Evolutionary conservation across 2,113 vertebrate species (phyloP), one percentile per base, ranked within the genome.

Genomic region (Taurulus bubalis): DNA sequence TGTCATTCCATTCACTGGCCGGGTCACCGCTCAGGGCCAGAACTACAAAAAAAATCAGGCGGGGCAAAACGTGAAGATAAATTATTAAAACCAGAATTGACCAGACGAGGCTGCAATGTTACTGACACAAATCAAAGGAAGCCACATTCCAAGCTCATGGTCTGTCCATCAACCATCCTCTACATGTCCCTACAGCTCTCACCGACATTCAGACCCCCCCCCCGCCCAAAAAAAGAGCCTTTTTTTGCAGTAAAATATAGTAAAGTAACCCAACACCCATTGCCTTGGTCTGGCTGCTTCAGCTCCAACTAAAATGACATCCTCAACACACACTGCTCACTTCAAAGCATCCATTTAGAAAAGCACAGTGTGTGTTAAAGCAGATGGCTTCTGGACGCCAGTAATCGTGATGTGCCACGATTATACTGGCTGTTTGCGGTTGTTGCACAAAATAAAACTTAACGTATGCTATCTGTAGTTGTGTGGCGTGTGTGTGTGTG

Each of bases 51-150:
- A 32, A 32, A 32, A 49, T 8, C 8, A 32, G 16, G 53, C 34
- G 47, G 38, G 15, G 42, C 10, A 3, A 56, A 70, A 78, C 56
- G 11, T 70, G 73, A 73, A 63, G 40, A 65, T 26, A 10, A 58
- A 32, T 60, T 42, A 67, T 63, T 75, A 59, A 68, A 74, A 30
- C 15, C 45, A 71, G 2, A 73, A 69, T 62, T 26, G 55, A 49
- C 56, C 20, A 55, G 51, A 65, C 2, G 24, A 12, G n/a, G 26
- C 67, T 53, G 53, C 47, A 69, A 1, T 40, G 15, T 63, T 45
- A 28, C 42, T 22, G 51, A 28, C 32, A 18, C 14, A 36, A 67
- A 47, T 56, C 34, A 66, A 32, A 75, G 26, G 36, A 38, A 38
- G 16, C 24, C 18, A 10, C 6, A 9, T 14, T 32, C 32, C 4